Conservation (phyloP, 2,113 vertebrate genomes). For the Scalopus aquaticus region DNA sequence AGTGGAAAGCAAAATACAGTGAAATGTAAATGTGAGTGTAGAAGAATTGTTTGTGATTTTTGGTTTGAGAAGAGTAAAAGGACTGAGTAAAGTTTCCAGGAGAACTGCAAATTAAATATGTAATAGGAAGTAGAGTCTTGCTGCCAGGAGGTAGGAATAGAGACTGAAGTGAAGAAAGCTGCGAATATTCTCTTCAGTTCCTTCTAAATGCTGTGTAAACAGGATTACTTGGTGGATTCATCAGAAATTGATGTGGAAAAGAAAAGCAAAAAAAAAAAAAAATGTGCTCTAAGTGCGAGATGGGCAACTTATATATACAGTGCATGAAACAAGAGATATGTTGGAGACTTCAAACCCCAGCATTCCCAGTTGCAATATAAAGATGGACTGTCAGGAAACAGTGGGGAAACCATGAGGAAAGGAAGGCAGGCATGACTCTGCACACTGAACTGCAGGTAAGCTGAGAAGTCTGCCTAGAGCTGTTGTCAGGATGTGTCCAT, state of each 20-base stretch:
- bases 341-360: background rate
- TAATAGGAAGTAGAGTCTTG: background rate
- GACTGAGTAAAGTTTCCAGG: background rate
- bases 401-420: background rate
- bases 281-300: background rate
- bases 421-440: background rate
- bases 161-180: background rate
- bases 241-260: background rate
- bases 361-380: background rate
- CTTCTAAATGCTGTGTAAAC: background rate
- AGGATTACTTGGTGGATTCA: background rate
- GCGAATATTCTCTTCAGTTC: background rate
- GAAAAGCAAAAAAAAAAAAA: background rate
- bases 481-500: accelerated
- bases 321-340: background rate
- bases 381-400: background rate
- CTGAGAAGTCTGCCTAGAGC: background rate
- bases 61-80: background rate
- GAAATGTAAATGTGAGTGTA: background rate
- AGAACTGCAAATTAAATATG: background rate
- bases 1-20: background rate
- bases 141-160: background rate
- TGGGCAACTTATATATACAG: background rate
- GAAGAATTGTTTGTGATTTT: background rate
- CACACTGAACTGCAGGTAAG: background rate